Evolutionary conservation across 2,888 invertebrate genomes (phyloP).

Genomic region (Sceliomorpha sp.): DNA sequence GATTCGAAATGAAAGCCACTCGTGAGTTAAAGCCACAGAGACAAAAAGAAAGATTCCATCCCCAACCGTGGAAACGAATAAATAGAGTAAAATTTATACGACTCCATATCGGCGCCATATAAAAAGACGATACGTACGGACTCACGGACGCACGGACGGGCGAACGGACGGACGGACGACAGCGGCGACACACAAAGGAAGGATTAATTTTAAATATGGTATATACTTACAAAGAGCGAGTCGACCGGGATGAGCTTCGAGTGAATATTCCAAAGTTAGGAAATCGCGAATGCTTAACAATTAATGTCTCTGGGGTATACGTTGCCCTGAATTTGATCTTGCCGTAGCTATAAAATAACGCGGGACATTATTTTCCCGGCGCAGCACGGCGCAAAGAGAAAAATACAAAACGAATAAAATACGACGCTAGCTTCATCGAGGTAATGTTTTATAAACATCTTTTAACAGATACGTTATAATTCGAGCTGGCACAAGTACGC

Average conservation of each 20-base stretch:
- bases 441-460: constrained; percentile 55
- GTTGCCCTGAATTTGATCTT: constrained; percentile 8
- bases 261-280: constrained; percentile 63
- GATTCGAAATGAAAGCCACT: constrained; percentile 74
- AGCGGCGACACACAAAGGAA: constrained; percentile 72
- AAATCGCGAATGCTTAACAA: constrained; percentile 54
- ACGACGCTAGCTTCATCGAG: constrained; percentile 14
- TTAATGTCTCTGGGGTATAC: constrained; percentile 26
- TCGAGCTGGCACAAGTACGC: constrained; percentile 47
- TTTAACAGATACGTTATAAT: constrained; percentile 52
- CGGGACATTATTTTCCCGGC: constrained; percentile 13
- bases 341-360: constrained; percentile 14
- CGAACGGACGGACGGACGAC: constrained; percentile 60
- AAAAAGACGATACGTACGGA: constrained; percentile 72
- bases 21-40: constrained; percentile 63
- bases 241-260: constrained; percentile 51
- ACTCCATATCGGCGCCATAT: constrained; percentile 77
- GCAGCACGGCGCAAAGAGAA: constrained; percentile 15
- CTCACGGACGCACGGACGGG: constrained; percentile 67
- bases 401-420: constrained; percentile 13
- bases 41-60: constrained; percentile 70
- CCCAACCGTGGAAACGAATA: constrained; percentile 59
- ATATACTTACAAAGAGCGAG: constrained; percentile 61
- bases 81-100: constrained; percentile 78
- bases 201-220: constrained; percentile 80